Conservation (phyloP, 2,888 invertebrate species). For the Cenopis cana region DNA sequence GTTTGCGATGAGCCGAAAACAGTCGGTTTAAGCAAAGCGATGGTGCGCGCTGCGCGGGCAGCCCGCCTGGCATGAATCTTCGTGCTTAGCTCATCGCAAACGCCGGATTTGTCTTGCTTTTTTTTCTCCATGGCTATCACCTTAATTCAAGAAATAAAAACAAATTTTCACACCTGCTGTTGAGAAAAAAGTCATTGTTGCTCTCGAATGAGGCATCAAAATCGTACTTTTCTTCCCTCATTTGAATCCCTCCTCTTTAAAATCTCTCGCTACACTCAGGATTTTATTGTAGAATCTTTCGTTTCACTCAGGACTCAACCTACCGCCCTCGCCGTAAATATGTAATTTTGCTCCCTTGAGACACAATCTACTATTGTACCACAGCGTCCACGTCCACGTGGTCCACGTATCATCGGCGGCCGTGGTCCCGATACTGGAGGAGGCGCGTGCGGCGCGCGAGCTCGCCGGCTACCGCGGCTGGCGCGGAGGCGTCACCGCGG, state of each 20-base stretch:
- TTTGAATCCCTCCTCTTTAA: no score
- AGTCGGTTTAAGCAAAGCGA: not conserved
- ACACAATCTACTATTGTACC: no score
- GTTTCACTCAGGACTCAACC: no score
- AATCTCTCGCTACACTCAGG: no score
- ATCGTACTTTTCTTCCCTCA: no score
- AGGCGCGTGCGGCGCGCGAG: conserved; percentile 72
- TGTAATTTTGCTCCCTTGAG: no score
- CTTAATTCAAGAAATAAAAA: not conserved
- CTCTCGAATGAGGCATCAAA: no score
- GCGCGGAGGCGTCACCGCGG: conserved; percentile 85
- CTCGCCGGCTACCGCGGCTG: conserved; percentile 80
- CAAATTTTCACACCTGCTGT: no score
- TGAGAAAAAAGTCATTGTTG: no score
- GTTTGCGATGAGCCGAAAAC: not conserved
- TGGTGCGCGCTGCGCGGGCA: not conserved
- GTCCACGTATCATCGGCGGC: conserved; percentile 87
- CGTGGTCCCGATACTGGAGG: conserved; percentile 80
- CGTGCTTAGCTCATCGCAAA: not conserved
- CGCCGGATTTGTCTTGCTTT: not conserved
- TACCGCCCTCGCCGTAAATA: no score
- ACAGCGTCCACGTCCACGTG: conserved; percentile 85
- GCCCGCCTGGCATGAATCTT: not conserved
- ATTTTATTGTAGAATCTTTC: no score
- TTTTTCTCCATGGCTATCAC: not conserved